Conservation (phyloP, 2,113 vertebrate genomes). For the Octodon degus region DNA sequence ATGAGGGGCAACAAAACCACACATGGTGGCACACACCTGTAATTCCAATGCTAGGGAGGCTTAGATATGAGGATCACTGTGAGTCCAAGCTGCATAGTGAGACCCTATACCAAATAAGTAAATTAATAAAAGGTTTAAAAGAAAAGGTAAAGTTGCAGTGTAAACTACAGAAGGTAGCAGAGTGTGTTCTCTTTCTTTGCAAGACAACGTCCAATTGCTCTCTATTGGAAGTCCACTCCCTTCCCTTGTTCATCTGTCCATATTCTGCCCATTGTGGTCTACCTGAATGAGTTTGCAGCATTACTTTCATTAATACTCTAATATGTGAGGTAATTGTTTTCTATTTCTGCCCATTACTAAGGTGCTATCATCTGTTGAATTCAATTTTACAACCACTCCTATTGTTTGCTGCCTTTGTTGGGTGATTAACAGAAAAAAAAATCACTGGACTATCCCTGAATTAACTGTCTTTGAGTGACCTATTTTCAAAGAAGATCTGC, state of each 20-base stretch:
- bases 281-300: background rate
- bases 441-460: background rate
- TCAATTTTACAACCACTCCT: background rate
- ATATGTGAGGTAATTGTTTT: background rate
- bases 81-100: no score
- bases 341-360: background rate
- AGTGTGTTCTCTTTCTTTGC: background rate
- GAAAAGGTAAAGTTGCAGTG: background rate
- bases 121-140: no score
- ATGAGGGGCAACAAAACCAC: no score
- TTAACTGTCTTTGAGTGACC: background rate
- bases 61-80: no score
- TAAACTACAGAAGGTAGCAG: background rate
- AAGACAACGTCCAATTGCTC: background rate
- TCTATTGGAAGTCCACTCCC: rapidly evolving
- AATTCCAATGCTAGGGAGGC: no score
- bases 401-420: background rate
- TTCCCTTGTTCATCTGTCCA: rapidly evolving
- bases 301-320: background rate
- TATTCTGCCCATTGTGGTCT: background rate
- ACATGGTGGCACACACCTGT: no score
- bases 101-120: no score
- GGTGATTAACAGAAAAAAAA: background rate
- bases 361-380: background rate
- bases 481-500: background rate